These are phyloP conservation scores for Cynodonichthys magdalenae DNA, from an alignment of 2,797 vertebrate genomes.

Conservation along the genomic window DNA sequence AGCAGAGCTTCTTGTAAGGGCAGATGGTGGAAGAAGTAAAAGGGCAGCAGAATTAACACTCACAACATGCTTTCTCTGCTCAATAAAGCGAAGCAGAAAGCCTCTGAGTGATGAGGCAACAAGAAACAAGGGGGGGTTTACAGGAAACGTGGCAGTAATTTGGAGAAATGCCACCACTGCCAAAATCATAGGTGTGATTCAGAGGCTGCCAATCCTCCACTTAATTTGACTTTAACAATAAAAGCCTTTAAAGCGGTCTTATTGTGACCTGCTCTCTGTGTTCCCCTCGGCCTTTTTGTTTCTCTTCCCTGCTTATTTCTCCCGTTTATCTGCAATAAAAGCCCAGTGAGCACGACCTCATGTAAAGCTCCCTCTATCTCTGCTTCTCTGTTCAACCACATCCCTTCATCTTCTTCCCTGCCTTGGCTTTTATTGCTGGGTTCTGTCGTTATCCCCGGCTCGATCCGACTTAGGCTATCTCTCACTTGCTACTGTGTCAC, in stretches of 20 bases:
- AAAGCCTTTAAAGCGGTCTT: constrained; percentile 45
- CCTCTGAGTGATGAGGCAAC: constrained; percentile 55
- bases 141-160: constrained; percentile 44
- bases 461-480: constrained; percentile 53
- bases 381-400: constrained; percentile 45
- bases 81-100: constrained; percentile 56
- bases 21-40: constrained; percentile 61
- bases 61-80: constrained; percentile 56
- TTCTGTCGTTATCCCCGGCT: constrained; percentile 53
- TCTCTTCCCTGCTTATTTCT: constrained; percentile 39
- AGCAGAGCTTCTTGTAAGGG: constrained; percentile 19
- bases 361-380: constrained; percentile 57
- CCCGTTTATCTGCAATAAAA: constrained; percentile 52
- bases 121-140: constrained; percentile 28
- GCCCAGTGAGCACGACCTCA: constrained; percentile 43
- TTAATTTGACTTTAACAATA: constrained; percentile 32
- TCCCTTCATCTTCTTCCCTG: constrained; percentile 63
- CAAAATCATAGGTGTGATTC: constrained; percentile 37
- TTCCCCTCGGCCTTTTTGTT: constrained; percentile 3
- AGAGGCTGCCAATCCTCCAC: constrained; percentile 36
- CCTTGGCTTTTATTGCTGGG: constrained; percentile 59
- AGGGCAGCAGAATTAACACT: constrained; percentile 56
- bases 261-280: constrained; percentile 27
- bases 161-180: constrained; percentile 35
- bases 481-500: constrained; percentile 44